Conservation (phyloP, 2,888 invertebrate species). For the Emmelina monodactyla region DNA sequence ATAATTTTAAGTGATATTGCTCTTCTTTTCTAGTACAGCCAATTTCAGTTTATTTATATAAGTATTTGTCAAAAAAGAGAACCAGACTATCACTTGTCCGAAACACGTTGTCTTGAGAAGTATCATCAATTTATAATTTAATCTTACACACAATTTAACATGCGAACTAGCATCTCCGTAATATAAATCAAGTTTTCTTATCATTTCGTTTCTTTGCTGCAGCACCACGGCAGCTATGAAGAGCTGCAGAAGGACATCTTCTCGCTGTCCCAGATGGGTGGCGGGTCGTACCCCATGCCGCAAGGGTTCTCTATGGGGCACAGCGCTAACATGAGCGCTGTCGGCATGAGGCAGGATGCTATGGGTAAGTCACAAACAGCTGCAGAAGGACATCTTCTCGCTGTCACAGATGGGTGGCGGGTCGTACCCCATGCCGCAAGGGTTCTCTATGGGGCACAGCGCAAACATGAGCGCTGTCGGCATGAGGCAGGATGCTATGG, state of each 20-base stretch:
- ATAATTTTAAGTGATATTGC: too few species aligned
- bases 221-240: conserved; percentile 61
- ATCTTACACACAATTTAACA: too few species aligned
- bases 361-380: conserved; percentile 59
- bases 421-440: conserved; percentile 94
- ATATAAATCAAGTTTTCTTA: conserved; percentile 4
- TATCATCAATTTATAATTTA: too few species aligned
- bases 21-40: too few species aligned
- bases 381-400: conserved; percentile 59
- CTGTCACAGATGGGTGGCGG: conserved; percentile 88
- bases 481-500: conserved; percentile 72
- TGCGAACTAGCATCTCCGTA: conserved; percentile 6
- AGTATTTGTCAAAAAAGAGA: too few species aligned
- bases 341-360: conserved; percentile 77
- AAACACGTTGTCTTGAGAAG: too few species aligned
- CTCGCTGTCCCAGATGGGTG: conserved; percentile 82
- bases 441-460: conserved; percentile 93
- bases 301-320: conserved; percentile 96
- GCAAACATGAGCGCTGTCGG: conserved; percentile 93
- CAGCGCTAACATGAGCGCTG: conserved; percentile 90
- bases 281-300: conserved; percentile 92
- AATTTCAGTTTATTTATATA: too few species aligned
- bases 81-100: too few species aligned
- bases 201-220: conserved; percentile 10
- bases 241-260: conserved; percentile 60